Base-by-base conservation (phyloP, 2,888 invertebrate species). In the Aspidiotus rigidus region DNA sequence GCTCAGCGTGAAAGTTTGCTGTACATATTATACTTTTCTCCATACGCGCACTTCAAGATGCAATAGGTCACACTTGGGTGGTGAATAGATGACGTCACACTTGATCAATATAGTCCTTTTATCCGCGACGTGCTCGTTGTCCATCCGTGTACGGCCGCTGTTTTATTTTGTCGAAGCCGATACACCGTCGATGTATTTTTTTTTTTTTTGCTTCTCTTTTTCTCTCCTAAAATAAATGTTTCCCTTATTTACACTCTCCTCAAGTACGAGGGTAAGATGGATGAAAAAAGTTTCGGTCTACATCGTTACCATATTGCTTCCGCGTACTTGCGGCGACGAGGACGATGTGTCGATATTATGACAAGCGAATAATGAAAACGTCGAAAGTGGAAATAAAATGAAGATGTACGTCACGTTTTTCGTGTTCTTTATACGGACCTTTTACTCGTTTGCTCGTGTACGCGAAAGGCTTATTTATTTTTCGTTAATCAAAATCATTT, bases 81-180 rank as follows among this genome's bases (percentile, higher is more conserved):
- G 66, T 66, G 67, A 60, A 60, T 67, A 49, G 67, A 49, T 67
- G 67, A 67, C 67, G 67, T 67, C 67, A 67, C 67, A 49, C 67
- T 67, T 67, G 59, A 67, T 67, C 67, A 67, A 67, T 67, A 67
- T 59, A 67, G 49, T 67, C 59, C 67, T 67, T 28, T 59, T 67
- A 67, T 67, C 67, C 53, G 60, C 59, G 28, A 28, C 28, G 67
- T 67, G 42, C 67, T 59, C 49, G 42, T 59, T 67, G 67, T 67
- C 67, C 67, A 67, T 67, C 67, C 56, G 64, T 64, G 15, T 28
- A 66, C 49, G 44, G 49, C 39, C 67, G 49, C 53, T 64, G 57
- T 64, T 64, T 28, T 28, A 28, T 28, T 28, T 28, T 28, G 28
- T 28, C 28, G 28, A 28, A 28, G 28, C 28, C 28, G 28, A 28